Conservation (phyloP, 30 jellyfish, hydroid and myxozoan species). For the Aurelia sp. region DNA sequence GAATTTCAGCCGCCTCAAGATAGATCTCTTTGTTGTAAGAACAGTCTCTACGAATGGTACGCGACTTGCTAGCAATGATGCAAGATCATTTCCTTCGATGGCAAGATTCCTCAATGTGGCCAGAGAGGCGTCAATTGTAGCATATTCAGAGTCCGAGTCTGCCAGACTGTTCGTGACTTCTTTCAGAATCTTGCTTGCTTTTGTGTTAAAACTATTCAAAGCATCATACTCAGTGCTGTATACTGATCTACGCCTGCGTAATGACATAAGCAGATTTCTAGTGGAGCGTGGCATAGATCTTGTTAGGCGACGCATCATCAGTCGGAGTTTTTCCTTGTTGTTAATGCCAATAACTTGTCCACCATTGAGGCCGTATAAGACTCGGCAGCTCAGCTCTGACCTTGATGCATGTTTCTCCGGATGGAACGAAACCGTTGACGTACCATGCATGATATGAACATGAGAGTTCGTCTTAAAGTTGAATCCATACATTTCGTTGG, state of each 20-base stretch:
- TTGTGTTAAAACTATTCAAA: neutral
- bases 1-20: slow-evolving; percentile 12
- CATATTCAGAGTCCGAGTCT: neutral
- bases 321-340: slow-evolving; percentile 21
- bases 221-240: slow-evolving; percentile 28
- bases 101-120: neutral
- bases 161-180: neutral
- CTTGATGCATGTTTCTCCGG: neutral
- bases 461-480: slow-evolving; percentile 2
- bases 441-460: neutral
- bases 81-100: slow-evolving; percentile 16
- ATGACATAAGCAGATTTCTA: neutral
- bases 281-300: slow-evolving; percentile 10
- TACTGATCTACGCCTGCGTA: neutral
- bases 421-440: slow-evolving; percentile 32
- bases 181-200: neutral
- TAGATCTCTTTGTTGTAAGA: neutral
- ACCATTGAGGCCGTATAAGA: slow-evolving; percentile 24
- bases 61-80: slow-evolving; percentile 30
- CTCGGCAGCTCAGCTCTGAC: neutral
- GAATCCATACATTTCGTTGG: slow-evolving; percentile 8
- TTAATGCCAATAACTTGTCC: slow-evolving; percentile 28
- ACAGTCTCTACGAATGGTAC: slow-evolving; percentile 1
- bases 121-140: neutral
- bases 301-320: slow-evolving; percentile 14